These are phyloP conservation scores for Tapirus terrestris DNA, from an alignment of 2,113 vertebrate species.

Conservation along the genomic window DNA sequence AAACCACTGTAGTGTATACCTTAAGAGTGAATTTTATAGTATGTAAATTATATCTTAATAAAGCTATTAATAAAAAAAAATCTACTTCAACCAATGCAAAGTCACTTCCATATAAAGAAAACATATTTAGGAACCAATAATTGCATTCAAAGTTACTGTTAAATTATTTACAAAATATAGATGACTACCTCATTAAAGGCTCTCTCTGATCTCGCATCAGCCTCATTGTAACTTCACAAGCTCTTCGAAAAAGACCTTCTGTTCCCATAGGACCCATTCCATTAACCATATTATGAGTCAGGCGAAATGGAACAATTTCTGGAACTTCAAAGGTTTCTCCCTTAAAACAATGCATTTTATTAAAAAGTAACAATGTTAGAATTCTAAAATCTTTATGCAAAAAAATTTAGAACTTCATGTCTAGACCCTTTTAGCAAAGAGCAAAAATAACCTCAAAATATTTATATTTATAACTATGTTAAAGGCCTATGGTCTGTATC, in stretches of 20 bases:
- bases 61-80: constrained; percentile 46
- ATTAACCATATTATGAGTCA: constrained; percentile 99
- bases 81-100: constrained; percentile 2
- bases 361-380: constrained; percentile 23
- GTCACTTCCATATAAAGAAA: constrained; percentile 46
- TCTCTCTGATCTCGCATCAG: constrained; percentile 98
- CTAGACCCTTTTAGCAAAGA: not conserved
- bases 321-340: constrained; percentile 99
- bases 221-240: constrained; percentile 96
- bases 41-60: not conserved
- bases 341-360: constrained; percentile 83
- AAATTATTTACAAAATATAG: constrained; percentile 34
- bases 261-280: constrained; percentile 99
- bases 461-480: constrained; percentile 2
- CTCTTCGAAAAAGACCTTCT: constrained; percentile 97
- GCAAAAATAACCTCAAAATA: constrained; percentile 35
- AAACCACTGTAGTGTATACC: not conserved
- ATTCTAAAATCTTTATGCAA: constrained; percentile 49
- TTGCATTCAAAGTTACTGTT: constrained; percentile 19
- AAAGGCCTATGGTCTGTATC: not conserved
- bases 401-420: constrained; percentile 32
- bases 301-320: constrained; percentile 97
- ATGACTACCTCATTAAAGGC: constrained; percentile 94
- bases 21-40: constrained; percentile 27
- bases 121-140: not conserved